Evolutionary conservation across 2,797 vertebrate species (phyloP), one percentile per base, ranked within the genome.

Genomic region (Scomberomorus guttatus): DNA sequence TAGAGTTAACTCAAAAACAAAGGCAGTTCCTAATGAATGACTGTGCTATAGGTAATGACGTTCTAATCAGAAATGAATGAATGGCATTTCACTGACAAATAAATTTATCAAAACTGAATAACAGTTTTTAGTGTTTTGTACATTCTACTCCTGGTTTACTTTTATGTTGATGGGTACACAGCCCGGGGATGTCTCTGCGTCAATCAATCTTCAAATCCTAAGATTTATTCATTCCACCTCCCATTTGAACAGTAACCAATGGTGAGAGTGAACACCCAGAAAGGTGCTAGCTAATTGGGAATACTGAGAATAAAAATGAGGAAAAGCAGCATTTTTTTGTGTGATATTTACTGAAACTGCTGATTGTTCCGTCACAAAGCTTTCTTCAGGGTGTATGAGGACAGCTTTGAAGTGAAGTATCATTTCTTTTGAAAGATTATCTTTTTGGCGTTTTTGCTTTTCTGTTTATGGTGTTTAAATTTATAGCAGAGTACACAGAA

Each of bases 221-320:
- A 71, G 72, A 85, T 76, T 73, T 84, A 89, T 87, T 87, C 81
- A 73, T 44, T 63, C 64, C 69, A 46, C 61, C 60, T 79, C 77
- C 76, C 61, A 74, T 64, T 65, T 73, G 70, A 79, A 79, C 60
- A 81, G 72, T 81, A 87, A 81, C 88, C 86, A 88, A 82, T 81
- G 59, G 82, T 73, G 80, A 78, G 57, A 65, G 77, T 59, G 72
- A 63, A 81, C 61, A 57, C 72, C 72, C 84, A 84, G 75, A 72
- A 60, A 86, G 85, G 77, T 76, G 68, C 81, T 62, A 14, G 68
- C 80, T 92, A 91, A 89, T 92, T 92, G 85, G 86, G 64, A 65
- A 79, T 63, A 80, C 78, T 86, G 81, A 85, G 82, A 88, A 73
- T 84, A 82, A 68, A 74, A 72, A 42, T 59, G 37, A 48, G 57